Conservation (phyloP, 2,797 vertebrate genomes). For the Pseudochromis fuscus region DNA sequence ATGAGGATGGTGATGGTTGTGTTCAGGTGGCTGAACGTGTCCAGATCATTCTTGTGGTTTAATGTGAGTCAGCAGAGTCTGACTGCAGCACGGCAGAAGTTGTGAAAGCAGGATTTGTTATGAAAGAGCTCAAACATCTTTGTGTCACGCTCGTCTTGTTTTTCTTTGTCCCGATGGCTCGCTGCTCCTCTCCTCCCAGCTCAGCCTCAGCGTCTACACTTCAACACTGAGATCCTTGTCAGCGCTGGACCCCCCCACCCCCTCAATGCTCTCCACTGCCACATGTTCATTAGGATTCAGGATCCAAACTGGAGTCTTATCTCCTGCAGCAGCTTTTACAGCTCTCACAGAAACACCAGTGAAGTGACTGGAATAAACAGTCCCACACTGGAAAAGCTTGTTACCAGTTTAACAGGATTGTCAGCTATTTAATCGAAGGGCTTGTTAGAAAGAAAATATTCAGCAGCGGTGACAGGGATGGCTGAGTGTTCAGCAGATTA, state of each 20-base stretch:
- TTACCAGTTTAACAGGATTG: constrained; percentile 18
- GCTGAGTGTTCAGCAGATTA: neutral
- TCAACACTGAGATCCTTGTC: constrained; percentile 82
- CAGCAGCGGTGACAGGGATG: neutral
- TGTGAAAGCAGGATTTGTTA: constrained; percentile 59
- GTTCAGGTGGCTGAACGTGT: neutral
- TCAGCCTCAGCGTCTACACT: constrained; percentile 47
- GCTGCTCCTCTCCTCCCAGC: constrained; percentile 20
- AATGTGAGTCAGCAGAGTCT: constrained; percentile 36
- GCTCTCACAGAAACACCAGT: neutral
- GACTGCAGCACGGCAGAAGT: constrained; percentile 2
- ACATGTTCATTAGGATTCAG: constrained; percentile 81
- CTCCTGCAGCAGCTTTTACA: constrained; percentile 16
- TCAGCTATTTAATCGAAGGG: neutral
- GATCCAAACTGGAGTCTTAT: constrained; percentile 53
- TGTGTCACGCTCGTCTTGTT: constrained; percentile 41
- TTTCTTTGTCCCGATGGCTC: constrained; percentile 32
- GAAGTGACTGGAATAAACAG: neutral
- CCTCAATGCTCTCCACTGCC: constrained; percentile 49
- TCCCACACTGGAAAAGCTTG: neutral
- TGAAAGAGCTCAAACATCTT: constrained; percentile 51
- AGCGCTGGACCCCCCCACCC: constrained; percentile 59
- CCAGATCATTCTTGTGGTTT: constrained; percentile 1
- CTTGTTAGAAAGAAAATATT: neutral
- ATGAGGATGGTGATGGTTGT: neutral